Percentiles rank a stretch among this genome's conserved stretches.
These are phyloP conservation scores for Peribatodes rhomboidaria DNA, from an alignment of 2,888 invertebrate species.

Conservation along the genomic window DNA sequence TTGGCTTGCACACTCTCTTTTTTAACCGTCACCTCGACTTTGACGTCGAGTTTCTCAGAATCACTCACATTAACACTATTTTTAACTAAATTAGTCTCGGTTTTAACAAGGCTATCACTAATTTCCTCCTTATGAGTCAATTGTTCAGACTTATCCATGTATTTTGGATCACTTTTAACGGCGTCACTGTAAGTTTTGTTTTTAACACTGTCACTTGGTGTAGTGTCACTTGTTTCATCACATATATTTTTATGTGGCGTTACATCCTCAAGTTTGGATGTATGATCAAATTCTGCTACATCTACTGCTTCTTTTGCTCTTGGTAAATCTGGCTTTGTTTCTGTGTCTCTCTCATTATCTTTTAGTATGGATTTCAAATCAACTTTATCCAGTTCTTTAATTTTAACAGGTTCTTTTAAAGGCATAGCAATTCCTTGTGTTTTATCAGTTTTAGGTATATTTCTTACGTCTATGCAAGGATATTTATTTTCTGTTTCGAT, in stretches of 20 bases:
- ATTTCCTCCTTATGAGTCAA: conserved; percentile 63
- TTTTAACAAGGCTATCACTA: conserved; percentile 57
- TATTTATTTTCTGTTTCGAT: conserved; percentile 2
- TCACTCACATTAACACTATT: conserved; percentile 61
- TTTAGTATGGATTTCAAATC: conserved; percentile 13
- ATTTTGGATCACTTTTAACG: conserved; percentile 55
- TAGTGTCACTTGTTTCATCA: conserved; percentile 28
- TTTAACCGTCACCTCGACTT: conserved; percentile 62
- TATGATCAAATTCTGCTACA: background rate
- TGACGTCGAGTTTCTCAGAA: conserved; percentile 59
- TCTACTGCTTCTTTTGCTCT: conserved; percentile 8
- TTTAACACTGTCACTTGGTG: conserved; percentile 26
- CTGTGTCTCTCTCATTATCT: background rate
- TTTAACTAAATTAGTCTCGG: conserved; percentile 66
- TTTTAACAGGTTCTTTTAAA: conserved; percentile 4
- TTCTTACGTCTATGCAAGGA: conserved; percentile 3
- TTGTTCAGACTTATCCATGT: conserved; percentile 62
- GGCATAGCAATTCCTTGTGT: background rate
- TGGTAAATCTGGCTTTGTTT: conserved; percentile 1
- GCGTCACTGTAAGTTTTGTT: conserved; percentile 55
- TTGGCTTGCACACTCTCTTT: conserved; percentile 55
- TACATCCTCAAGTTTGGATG: conserved; percentile 6
- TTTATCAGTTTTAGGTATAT: background rate
- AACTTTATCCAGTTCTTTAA: background rate
- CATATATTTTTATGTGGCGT: conserved; percentile 23